Evolutionary conservation across 1,140 invertebrate genomes (phyloP).

Genomic region (Forficula auricularia): DNA sequence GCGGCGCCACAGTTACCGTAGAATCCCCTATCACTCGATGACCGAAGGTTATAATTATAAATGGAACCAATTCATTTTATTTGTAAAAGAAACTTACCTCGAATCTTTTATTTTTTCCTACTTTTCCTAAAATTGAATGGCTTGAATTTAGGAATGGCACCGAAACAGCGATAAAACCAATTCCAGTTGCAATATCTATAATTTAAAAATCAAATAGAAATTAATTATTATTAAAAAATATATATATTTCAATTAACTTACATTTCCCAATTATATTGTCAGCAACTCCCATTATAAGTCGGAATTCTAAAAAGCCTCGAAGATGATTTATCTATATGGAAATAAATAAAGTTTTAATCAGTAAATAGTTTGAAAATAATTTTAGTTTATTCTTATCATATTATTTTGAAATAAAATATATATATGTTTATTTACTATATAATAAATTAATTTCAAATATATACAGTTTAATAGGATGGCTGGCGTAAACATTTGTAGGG

Average conservation of each 20-base stretch:
- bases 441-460: no score
- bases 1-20: no score
- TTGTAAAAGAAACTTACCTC: constrained; percentile 35
- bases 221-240: neutral
- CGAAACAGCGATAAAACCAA: constrained; percentile 89
- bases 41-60: no score
- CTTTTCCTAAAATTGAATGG: constrained; percentile 40
- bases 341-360: constrained; percentile 4
- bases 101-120: constrained; percentile 46
- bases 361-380: no score
- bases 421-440: no score
- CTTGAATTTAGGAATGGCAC: constrained; percentile 72
- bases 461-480: no score
- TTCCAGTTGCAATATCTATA: constrained; percentile 78
- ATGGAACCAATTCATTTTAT: no score
- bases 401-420: no score
- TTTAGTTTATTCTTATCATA: no score
- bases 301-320: constrained; percentile 76
- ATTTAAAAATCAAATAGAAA: constrained; percentile 17
- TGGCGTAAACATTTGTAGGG: no score
- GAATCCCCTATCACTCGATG: no score
- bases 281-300: constrained; percentile 79
- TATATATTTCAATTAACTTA: constrained; percentile 31
- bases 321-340: constrained; percentile 50
- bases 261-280: constrained; percentile 96